phyloP scores from a whole-genome alignment of 1,140 invertebrate genomes.

The Neodiprion fabricii region DNA sequence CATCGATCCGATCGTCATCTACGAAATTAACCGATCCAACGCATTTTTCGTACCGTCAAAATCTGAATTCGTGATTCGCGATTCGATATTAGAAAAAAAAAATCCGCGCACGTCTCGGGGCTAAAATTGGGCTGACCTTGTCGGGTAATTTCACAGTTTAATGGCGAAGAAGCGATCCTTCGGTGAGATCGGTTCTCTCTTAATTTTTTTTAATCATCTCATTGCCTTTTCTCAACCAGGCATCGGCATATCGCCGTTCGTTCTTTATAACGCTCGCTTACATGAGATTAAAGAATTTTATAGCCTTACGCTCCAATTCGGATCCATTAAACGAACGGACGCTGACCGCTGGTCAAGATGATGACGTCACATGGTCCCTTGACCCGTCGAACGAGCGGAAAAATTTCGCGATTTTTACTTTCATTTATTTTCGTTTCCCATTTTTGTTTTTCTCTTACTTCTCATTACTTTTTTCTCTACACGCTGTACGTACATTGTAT shows the following conservation, averaged over 20 bases:
- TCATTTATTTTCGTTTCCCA: neutral
- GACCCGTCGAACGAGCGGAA: neutral
- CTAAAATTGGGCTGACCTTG: constrained; percentile 30
- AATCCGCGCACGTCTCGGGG: neutral
- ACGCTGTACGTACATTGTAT: neutral
- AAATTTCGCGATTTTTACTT: neutral
- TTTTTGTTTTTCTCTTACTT: constrained; percentile 15
- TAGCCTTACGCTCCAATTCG: constrained; percentile 4
- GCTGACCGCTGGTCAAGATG: constrained; percentile 1
- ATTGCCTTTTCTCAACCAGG: neutral
- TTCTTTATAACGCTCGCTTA: too few relatives aligned
- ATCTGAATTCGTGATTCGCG: too few relatives aligned
- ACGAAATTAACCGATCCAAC: too few relatives aligned
- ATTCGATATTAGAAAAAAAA: too few relatives aligned
- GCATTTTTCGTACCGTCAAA: too few relatives aligned
- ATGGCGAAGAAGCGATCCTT: constrained; percentile 16
- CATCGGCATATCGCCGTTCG: neutral
- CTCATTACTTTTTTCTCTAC: neutral
- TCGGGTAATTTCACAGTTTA: neutral
- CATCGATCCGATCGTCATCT: too few relatives aligned
- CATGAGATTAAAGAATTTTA: constrained; percentile 10
- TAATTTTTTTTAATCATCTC: neutral
- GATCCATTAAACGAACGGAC: neutral
- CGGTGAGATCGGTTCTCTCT: neutral
- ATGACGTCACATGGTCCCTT: neutral